Conservation (phyloP, 2,113 vertebrate genomes). For the Falco punctatus region DNA sequence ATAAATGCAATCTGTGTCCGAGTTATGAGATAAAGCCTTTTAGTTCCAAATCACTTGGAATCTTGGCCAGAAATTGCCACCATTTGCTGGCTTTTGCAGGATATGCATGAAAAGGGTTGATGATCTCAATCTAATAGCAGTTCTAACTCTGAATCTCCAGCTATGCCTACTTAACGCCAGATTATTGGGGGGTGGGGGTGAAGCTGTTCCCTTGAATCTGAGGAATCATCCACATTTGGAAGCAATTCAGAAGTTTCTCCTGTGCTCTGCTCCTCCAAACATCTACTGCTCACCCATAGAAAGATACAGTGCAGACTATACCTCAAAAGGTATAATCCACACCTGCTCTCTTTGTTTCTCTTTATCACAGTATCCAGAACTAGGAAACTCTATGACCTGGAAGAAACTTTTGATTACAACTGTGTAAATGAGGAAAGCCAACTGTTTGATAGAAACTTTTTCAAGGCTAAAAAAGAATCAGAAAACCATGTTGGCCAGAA, state of each 20-base stretch:
- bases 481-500: neutral
- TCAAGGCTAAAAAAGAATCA: neutral
- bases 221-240: neutral
- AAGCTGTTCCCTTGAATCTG: neutral
- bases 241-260: neutral
- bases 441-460: neutral
- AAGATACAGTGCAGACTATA: neutral
- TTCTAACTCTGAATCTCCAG: neutral
- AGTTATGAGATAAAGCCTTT: neutral
- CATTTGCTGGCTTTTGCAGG: neutral
- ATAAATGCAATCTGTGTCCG: neutral
- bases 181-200: neutral
- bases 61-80: neutral
- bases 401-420: neutral
- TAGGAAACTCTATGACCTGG: neutral
- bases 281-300: neutral
- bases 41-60: slow-evolving; percentile 8
- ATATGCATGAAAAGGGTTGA: neutral
- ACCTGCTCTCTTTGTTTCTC: neutral
- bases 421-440: neutral
- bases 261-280: neutral
- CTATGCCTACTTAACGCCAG: neutral
- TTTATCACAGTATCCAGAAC: neutral
- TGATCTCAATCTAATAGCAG: neutral
- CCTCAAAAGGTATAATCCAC: neutral